Evolutionary conservation across 2,888 invertebrate species (phyloP), one percentile per base, ranked within the genome.

Genomic region (Philaethria dido): DNA sequence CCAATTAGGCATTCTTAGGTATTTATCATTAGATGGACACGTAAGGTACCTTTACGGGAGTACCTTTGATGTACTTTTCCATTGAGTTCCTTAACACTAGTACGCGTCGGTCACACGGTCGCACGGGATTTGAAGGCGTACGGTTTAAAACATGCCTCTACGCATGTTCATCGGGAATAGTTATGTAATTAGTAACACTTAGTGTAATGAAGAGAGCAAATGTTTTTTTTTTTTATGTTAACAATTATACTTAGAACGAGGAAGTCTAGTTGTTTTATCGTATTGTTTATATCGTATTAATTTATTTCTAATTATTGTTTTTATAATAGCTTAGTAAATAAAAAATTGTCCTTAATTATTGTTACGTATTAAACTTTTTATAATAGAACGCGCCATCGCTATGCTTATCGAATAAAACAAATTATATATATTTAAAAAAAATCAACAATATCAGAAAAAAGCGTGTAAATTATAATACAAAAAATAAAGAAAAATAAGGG

Each of bases 1-100:
- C 91, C 91, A 92, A 92, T 92, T 88, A 92, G 88, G 85, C 83
- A 83, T 83, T 85, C 77, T 80, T 86, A 85, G 84, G 84, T 86
- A 88, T 87, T 75, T 78, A 75, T 75, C 75, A 75, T 77, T 78
- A 76, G 74, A 75, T 73, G 69, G 73, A 72, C 75, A 68, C 71
- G 73, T 71, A 72, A 75, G 71, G 73, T 73, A 74, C 76, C 71
- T 74, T 70, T 70, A 60, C 59, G 59, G 60, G 45, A 57, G 57
- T 73, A 74, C 74, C 72, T 72, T 68, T 69, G 64, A 73, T 63
- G 75, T 76, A 75, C 65, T 74, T 78, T 78, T 77, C 77, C 77
- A 72, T 69, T 62, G 68, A 73, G 71, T 54, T 67, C 64, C 68
- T 69, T 67, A 68, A 68, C 69, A 66, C 62, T 72, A 60, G 57